Evolutionary conservation across 2,113 vertebrate species (phyloP), one percentile per base, ranked within the genome.

Genomic region (Nibea coibor): DNA sequence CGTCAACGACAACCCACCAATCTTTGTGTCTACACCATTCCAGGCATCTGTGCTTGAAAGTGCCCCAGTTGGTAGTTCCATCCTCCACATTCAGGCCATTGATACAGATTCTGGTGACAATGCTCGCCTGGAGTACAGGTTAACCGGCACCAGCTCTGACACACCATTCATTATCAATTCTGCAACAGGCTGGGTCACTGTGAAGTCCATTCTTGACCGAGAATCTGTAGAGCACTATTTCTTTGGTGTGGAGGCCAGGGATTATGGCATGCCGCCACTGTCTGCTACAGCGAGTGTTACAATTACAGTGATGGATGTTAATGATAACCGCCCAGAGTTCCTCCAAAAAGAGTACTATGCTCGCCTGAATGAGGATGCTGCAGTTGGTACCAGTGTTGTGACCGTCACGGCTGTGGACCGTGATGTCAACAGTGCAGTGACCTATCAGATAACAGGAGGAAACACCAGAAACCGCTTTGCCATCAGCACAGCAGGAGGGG

Each of bases 1-100:
- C 74, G 96, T 99, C 78, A 99, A 99, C 0, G 98, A 99, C 89
- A 97, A 99, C 26, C 95, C 97, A 0, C 98, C 98, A 4, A 98
- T 99, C 72, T 99, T 99, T 92, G 98, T 99, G 63, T 99, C 97
- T 74, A 99, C 98, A 0, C 98, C 98, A 2, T 99, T 99, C 87
- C 98, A 99, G 88, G 96, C 97, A 1, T 97, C 97, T 0, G 98
- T 99, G 31, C 93, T 99, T 43, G 98, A 99, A 91, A 99, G 99
- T 0, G 96, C 96, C 4, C 98, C 98, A 0, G 81, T 99, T 0
- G 98, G 98, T 43, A 98, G 99, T 75, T 99, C 98, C 0, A 98
- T 99, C 63, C 96, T 99, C 81, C 98, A 99, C 87, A 98, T 99
- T 86, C 98, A 99, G 90, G 98, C 98, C 0, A 98, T 99, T 65